phyloP scores from a whole-genome alignment of 2,797 vertebrate genomes.

The Toxotes lorentzi region DNA sequence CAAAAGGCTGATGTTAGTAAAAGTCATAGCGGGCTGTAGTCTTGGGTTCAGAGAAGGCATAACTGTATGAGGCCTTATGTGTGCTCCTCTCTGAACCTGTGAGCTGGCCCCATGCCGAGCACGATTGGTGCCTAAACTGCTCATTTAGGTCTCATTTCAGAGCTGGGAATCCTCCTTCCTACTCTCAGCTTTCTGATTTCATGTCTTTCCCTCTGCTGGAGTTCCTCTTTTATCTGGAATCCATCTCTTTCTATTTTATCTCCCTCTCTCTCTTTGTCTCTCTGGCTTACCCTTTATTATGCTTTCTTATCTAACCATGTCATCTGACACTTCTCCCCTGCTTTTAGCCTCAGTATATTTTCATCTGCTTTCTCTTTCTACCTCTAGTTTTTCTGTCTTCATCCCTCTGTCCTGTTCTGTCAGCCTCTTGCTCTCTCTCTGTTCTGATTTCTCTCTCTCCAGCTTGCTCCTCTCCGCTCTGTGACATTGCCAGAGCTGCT shows the following conservation, averaged over 20 bases:
- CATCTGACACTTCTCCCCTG: conserved; percentile 70
- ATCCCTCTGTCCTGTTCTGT: conserved; percentile 60
- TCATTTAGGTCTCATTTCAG: conserved; percentile 57
- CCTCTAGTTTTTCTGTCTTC: conserved; percentile 52
- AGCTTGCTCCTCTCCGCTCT: conserved; percentile 52
- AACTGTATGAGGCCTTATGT: conserved; percentile 16
- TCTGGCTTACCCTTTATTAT: conserved; percentile 63
- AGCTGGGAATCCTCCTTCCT: conserved; percentile 54
- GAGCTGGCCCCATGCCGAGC: conserved; percentile 45
- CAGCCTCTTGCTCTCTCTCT: conserved; percentile 48
- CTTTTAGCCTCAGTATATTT: conserved; percentile 66
- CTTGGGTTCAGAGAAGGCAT: not conserved
- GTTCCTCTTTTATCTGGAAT: conserved; percentile 66
- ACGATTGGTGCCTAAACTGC: conserved; percentile 52
- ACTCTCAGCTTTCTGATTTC: conserved; percentile 45
- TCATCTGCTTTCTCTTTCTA: conserved; percentile 54
- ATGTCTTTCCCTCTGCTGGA: conserved; percentile 50
- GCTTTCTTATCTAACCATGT: conserved; percentile 68
- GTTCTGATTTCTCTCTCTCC: conserved; percentile 58
- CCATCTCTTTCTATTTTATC: conserved; percentile 66
- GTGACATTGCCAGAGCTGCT: conserved; percentile 76
- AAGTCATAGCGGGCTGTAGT: not conserved
- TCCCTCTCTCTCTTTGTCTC: conserved; percentile 64
- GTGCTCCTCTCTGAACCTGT: conserved; percentile 42
- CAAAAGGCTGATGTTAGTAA: conserved; percentile 1